Evolutionary conservation across 2,113 vertebrate species (phyloP).

Genomic region (Pyxicephalus adspersus): DNA sequence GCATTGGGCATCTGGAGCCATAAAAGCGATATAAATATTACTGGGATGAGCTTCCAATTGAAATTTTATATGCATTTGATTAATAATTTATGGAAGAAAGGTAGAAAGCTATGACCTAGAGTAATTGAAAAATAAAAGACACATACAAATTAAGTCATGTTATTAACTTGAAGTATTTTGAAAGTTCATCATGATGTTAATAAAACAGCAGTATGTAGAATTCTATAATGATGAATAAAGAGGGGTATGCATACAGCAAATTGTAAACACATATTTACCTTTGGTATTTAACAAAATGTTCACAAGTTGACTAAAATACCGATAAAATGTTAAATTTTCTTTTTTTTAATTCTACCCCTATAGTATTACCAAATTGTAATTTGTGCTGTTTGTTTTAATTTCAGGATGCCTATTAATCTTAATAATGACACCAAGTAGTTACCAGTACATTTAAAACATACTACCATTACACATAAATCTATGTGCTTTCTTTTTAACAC

Average conservation of each 20-base stretch:
- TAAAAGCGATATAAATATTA: slow-evolving; percentile 35
- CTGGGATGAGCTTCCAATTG: slow-evolving; percentile 34
- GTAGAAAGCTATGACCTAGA: not conserved
- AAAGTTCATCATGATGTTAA: slow-evolving; percentile 18
- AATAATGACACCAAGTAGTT: too few species aligned
- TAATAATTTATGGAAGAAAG: slow-evolving; percentile 32
- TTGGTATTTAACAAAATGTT: slow-evolving; percentile 3
- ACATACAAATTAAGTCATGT: slow-evolving; percentile 32
- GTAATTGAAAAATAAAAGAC: slow-evolving; percentile 36
- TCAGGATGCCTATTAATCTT: too few species aligned
- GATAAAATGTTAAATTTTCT: not conserved
- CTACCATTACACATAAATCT: too few species aligned
- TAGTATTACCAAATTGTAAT: too few species aligned
- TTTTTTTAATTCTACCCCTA: too few species aligned
- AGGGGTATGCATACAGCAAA: not conserved
- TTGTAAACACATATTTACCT: not conserved
- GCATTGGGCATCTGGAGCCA: slow-evolving; percentile 20
- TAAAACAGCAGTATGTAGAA: slow-evolving; percentile 22
- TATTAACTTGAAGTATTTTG: slow-evolving; percentile 28
- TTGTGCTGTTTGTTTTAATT: too few species aligned
- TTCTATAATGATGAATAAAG: slow-evolving; percentile 6
- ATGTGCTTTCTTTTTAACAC: too few species aligned
- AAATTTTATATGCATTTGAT: slow-evolving; percentile 34
- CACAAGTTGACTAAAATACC: not conserved
- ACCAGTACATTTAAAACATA: too few species aligned